phyloP scores from a whole-genome alignment of 2,113 vertebrate genomes.

The Odontophorus gujanensis region DNA sequence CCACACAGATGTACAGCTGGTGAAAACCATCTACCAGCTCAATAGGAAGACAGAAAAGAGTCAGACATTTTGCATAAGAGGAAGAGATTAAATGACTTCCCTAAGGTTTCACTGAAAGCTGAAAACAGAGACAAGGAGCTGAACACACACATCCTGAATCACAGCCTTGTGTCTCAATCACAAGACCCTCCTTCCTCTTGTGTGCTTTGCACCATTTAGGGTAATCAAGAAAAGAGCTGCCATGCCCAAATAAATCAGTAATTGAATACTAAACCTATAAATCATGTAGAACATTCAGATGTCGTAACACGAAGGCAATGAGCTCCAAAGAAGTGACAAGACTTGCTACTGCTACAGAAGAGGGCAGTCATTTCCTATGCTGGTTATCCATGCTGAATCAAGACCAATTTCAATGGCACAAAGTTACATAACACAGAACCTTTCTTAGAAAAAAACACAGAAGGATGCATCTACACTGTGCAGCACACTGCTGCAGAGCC shows the following conservation, averaged over 20 bases:
- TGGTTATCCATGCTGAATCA: neutral
- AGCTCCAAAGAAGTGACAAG: neutral
- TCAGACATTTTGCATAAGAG: neutral
- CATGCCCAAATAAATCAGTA: neutral
- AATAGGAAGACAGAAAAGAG: neutral
- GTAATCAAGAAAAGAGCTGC: neutral
- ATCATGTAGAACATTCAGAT: neutral
- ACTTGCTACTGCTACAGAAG: neutral
- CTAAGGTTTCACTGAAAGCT: slow-evolving; percentile 32
- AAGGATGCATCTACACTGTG: fast-evolving
- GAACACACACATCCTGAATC: slow-evolving; percentile 24
- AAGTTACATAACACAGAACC: neutral
- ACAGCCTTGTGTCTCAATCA: neutral
- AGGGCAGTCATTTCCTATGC: neutral
- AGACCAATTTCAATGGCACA: neutral
- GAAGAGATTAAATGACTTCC: slow-evolving; percentile 36
- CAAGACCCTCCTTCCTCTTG: slow-evolving; percentile 44
- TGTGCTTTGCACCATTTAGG: neutral
- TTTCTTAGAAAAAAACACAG: neutral
- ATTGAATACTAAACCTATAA: neutral
- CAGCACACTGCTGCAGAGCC: neutral
- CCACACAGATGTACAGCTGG: fast-evolving
- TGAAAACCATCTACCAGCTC: neutral
- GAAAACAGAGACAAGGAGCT: neutral
- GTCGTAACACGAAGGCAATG: neutral